phyloP scores from a whole-genome alignment of 2,797 vertebrate genomes.

The Syngnathus rostellatus region DNA sequence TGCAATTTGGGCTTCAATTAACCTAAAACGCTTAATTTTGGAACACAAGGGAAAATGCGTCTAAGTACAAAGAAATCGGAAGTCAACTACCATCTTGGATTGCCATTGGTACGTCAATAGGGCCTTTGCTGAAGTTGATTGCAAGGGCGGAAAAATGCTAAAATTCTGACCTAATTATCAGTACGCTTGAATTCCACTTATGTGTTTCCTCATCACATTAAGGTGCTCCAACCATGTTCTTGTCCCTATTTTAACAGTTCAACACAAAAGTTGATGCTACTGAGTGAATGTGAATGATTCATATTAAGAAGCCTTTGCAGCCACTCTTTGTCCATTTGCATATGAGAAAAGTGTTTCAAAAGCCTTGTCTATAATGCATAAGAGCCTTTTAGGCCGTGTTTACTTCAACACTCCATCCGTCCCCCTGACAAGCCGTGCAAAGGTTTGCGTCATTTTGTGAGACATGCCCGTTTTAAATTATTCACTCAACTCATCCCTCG shows the following conservation, averaged over 20 bases:
- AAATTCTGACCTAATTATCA: neutral
- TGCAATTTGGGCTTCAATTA: no score
- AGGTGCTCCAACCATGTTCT: slow-evolving; percentile 32
- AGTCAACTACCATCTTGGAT: neutral
- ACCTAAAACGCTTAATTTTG: no score
- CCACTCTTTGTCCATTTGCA: slow-evolving; percentile 59
- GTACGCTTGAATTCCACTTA: neutral
- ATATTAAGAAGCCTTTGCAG: slow-evolving; percentile 56
- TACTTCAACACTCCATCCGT: slow-evolving; percentile 64
- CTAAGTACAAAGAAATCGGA: neutral
- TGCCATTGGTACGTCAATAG: neutral
- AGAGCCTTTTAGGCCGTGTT: slow-evolving; percentile 71
- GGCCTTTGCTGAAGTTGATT: neutral
- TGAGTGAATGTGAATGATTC: slow-evolving; percentile 34
- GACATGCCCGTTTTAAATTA: slow-evolving; percentile 75
- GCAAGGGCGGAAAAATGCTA: neutral
- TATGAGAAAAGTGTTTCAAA: slow-evolving; percentile 64
- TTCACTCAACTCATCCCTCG: slow-evolving; percentile 71
- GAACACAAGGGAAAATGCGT: no score
- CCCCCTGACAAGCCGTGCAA: slow-evolving; percentile 64
- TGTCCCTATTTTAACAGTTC: slow-evolving; percentile 49
- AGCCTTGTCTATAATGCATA: slow-evolving; percentile 74
- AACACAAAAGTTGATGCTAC: slow-evolving; percentile 50
- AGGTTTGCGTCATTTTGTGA: slow-evolving; percentile 70
- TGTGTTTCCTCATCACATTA: slow-evolving; percentile 27